These are phyloP conservation scores for Papilio elwesi DNA, from an alignment of 2,888 invertebrate species.

Conservation along the genomic window DNA sequence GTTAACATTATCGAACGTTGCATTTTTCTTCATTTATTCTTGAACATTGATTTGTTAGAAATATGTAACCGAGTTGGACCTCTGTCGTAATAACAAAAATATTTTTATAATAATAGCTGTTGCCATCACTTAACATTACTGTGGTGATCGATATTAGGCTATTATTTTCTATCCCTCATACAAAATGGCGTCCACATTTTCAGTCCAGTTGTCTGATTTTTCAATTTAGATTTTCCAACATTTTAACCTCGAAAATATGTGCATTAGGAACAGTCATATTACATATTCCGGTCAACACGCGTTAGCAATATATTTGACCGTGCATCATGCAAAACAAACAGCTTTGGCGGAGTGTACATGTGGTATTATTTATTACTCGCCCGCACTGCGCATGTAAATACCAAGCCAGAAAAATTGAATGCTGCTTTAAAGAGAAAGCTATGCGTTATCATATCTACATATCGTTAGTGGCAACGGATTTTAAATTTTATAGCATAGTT, in stretches of 20 bases:
- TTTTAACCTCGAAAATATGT: not conserved
- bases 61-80: too few species aligned
- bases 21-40: not conserved
- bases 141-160: too few species aligned
- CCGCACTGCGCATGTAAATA: constrained; percentile 1
- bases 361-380: constrained; percentile 1
- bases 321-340: constrained; percentile 12
- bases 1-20: not conserved
- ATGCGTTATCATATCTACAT: too few species aligned
- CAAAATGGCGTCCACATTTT: too few species aligned
- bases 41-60: not conserved
- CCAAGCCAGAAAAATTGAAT: not conserved
- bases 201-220: not conserved
- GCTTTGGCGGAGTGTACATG: constrained; percentile 28
- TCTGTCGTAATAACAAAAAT: too few species aligned
- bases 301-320: constrained; percentile 23
- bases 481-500: too few species aligned
- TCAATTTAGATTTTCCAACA: not conserved
- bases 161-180: too few species aligned
- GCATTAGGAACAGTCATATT: not conserved
- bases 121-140: not conserved
- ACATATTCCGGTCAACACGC: constrained; percentile 19
- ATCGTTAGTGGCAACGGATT: too few species aligned
- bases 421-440: not conserved
- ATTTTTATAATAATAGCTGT: too few species aligned